These are phyloP conservation scores for Ambastaia sidthimunki DNA, from an alignment of 2,797 vertebrate species.

Conservation along the genomic window DNA sequence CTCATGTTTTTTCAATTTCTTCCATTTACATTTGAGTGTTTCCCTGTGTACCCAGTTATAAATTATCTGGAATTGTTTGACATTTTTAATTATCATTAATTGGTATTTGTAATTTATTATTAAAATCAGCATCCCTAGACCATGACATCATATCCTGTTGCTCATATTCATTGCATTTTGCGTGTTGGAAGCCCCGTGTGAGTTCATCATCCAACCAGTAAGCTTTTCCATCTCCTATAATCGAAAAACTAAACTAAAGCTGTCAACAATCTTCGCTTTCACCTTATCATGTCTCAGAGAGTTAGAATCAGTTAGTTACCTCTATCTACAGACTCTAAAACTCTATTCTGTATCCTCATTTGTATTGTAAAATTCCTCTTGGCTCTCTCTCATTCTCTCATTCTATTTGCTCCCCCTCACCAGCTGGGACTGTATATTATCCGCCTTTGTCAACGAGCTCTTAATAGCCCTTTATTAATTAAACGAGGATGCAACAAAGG, in stretches of 20 bases:
- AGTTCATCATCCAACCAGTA: too few species aligned
- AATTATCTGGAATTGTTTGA: too few species aligned
- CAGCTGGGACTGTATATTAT: constrained; percentile 41
- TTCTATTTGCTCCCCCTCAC: constrained; percentile 3
- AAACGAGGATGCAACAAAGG: constrained; percentile 50
- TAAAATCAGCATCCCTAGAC: too few species aligned
- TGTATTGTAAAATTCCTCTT: constrained; percentile 4
- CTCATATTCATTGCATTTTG: not conserved
- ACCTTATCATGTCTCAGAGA: not conserved
- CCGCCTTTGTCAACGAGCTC: constrained; percentile 40
- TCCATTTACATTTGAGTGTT: too few species aligned
- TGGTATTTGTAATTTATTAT: too few species aligned
- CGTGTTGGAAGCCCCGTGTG: too few species aligned
- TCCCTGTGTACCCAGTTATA: too few species aligned
- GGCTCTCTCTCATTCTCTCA: not conserved
- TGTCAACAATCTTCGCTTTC: constrained; percentile 15
- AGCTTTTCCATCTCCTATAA: too few species aligned
- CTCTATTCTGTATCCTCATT: constrained; percentile 10
- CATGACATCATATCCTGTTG: not conserved
- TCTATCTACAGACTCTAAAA: not conserved
- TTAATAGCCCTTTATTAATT: constrained; percentile 59
- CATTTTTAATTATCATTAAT: too few species aligned
- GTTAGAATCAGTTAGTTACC: constrained; percentile 5
- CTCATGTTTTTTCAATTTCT: too few species aligned
- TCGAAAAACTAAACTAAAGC: too few species aligned